phyloP scores from a whole-genome alignment of 2,888 invertebrate species.

The Embidobia sp. region DNA sequence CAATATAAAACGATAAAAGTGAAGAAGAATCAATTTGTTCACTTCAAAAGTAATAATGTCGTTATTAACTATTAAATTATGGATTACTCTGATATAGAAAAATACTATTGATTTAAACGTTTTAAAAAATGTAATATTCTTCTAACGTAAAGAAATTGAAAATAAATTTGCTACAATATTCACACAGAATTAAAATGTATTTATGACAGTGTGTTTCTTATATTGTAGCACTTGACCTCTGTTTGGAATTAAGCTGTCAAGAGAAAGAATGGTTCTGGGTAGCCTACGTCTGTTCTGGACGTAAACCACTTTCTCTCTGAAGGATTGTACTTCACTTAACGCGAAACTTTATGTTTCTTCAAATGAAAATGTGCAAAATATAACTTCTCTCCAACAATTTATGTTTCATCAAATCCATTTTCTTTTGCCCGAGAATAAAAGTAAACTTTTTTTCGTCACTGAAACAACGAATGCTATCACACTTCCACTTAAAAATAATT shows the following conservation, averaged over 20 bases:
- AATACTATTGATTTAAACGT: constrained; percentile 1
- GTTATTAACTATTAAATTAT: no score
- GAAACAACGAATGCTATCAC: constrained; percentile 9
- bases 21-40: no score
- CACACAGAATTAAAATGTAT: constrained; percentile 17
- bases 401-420: constrained; percentile 41
- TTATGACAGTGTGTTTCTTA: constrained; percentile 42
- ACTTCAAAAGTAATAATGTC: no score
- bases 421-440: background rate
- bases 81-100: no score
- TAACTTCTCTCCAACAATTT: constrained; percentile 27
- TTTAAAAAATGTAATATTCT: background rate
- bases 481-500: constrained; percentile 14
- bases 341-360: constrained; percentile 55
- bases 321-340: constrained; percentile 46
- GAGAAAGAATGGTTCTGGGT: constrained; percentile 33
- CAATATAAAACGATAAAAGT: no score
- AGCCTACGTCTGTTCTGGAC: constrained; percentile 40
- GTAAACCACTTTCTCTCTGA: constrained; percentile 52
- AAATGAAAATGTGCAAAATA: constrained; percentile 50
- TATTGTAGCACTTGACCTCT: constrained; percentile 48
- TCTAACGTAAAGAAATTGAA: constrained; percentile 6
- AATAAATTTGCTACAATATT: constrained; percentile 21
- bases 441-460: background rate
- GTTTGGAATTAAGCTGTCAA: constrained; percentile 48